phyloP scores from a whole-genome alignment of 1,140 invertebrate species.

The Eurosta solidaginis region DNA sequence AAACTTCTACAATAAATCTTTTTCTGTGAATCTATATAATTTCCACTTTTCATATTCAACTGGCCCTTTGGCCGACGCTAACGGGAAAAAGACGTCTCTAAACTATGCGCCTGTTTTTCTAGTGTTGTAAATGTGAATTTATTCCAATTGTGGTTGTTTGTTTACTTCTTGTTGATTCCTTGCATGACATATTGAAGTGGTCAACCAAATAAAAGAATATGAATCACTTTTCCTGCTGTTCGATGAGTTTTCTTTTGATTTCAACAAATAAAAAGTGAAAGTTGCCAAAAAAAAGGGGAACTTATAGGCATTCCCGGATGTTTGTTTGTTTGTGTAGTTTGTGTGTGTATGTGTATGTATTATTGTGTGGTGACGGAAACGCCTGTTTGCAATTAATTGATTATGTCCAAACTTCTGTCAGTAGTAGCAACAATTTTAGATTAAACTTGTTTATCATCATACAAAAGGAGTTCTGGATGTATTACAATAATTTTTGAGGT shows the following conservation, averaged over 20 bases:
- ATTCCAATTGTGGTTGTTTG: constrained; percentile 5
- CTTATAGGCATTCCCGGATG: background rate
- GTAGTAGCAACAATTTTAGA: constrained; percentile 9
- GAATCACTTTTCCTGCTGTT: constrained; percentile 5
- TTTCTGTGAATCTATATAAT: background rate
- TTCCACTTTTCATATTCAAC: background rate
- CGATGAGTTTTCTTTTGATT: background rate
- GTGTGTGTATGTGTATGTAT: background rate
- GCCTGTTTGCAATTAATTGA: constrained; percentile 33
- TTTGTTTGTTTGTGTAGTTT: background rate
- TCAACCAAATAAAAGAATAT: constrained; percentile 30
- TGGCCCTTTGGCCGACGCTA: background rate
- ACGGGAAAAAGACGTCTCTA: too few relatives aligned
- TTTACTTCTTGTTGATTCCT: constrained; percentile 6
- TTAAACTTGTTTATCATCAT: constrained; percentile 1
- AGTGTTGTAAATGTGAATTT: background rate
- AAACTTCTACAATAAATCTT: constrained; percentile 36
- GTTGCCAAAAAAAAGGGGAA: background rate
- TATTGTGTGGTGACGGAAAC: constrained; percentile 8
- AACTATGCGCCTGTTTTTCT: too few relatives aligned
- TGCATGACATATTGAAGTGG: constrained; percentile 38
- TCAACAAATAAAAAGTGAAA: constrained; percentile 18
- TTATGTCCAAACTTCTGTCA: constrained; percentile 27
- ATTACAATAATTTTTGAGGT: background rate
- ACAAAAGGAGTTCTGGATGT: background rate